phyloP scores from a whole-genome alignment of 2,888 invertebrate genomes.

The Chrysotoxum bicinctum region DNA sequence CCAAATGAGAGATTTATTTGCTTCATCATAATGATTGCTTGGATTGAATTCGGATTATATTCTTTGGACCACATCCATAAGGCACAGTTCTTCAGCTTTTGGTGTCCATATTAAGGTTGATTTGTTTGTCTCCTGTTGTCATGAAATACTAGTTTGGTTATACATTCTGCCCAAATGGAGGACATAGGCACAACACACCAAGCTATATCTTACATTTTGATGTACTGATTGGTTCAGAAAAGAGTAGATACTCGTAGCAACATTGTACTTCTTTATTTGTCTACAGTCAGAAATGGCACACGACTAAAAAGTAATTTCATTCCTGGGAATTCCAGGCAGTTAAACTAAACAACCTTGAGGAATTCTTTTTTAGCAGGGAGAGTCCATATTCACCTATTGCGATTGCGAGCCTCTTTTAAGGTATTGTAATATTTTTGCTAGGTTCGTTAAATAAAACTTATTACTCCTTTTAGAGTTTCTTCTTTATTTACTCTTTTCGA shows the following conservation, averaged over 20 bases:
- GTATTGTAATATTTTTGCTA: no score
- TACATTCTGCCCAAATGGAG: not conserved
- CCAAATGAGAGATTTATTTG: constrained; percentile 60
- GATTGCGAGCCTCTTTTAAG: no score
- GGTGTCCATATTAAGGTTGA: constrained; percentile 68
- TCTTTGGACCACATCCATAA: not conserved
- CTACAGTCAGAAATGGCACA: no score
- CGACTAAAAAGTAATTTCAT: no score
- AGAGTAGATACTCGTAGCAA: no score
- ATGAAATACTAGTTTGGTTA: not conserved
- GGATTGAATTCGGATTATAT: constrained; percentile 60
- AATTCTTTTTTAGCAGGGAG: no score
- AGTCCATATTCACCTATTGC: not conserved
- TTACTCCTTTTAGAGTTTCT: no score
- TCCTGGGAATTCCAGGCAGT: no score
- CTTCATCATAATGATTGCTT: constrained; percentile 65
- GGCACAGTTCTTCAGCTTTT: not conserved
- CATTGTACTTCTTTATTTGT: no score
- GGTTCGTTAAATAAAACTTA: no score
- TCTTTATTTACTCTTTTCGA: no score
- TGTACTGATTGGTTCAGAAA: constrained; percentile 56
- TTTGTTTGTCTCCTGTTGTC: constrained; percentile 60
- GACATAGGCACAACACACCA: not conserved
- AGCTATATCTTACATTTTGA: constrained; percentile 60
- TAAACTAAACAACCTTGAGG: not conserved